Base-by-base conservation (phyloP, 2,888 invertebrate genomes). In the Plutella xylostella region DNA sequence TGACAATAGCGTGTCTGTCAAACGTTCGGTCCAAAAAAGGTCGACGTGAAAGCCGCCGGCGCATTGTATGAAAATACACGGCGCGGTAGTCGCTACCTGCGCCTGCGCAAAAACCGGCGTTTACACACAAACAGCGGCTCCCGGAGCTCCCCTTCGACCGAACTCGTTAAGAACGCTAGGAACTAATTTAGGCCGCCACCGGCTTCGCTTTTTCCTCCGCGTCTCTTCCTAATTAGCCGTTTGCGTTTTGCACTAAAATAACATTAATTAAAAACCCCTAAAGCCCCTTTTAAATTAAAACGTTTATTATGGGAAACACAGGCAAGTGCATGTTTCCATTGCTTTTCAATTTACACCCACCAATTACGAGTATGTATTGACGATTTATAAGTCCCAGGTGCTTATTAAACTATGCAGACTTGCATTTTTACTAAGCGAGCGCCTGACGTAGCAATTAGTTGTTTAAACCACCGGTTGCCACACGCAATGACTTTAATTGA, bases 31-130 rank as follows among this genome's bases (percentile, higher is more conserved):
- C 67, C 65, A 77, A 79, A 82, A 65, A 75, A 80, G 77, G 66
- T 68, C 68, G 66, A 66, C 61, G 72, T 72, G 77, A 76, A 70
- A 76, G 73, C 70, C 74, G 72, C 72, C 56, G 69, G 74, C 73
- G 77, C 80, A 83, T 83, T 83, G 79, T 82, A 83, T 80, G 76
- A 80, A 79, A 80, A 83, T 79, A 72, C 68, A 72, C 65, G 58
- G 66, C 71, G 64, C 75, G 72, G 72, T 75, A 71, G 66, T 76
- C 75, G 67, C 77, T 82, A 80, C 80, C 82, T 80, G 79, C 53
- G 64, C 61, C 20, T 58, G 53, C 62, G 66, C 73, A 82, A 82
- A 82, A 82, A 80, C 68, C 65, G 60, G 68, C 68, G 66, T 72
- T 74, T 70, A 76, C 75, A 72, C 72, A 72, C 72, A 71, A 71